A percentile compares a stretch with the other conserved stretches of the same genome.
These are phyloP conservation scores for Chrosomus eos DNA, from an alignment of 2,797 vertebrate genomes.

Conservation along the genomic window DNA sequence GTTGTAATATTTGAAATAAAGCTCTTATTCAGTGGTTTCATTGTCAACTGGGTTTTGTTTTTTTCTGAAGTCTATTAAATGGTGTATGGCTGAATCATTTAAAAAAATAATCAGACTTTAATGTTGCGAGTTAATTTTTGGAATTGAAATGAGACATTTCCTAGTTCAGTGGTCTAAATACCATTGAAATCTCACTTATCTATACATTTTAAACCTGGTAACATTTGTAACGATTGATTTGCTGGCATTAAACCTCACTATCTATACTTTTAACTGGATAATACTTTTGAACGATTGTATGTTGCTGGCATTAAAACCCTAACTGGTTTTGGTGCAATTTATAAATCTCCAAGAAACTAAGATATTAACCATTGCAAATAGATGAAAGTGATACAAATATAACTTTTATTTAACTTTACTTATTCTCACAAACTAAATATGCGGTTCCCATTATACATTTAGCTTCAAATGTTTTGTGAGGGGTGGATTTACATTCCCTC, in stretches of 20 bases:
- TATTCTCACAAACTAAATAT: no score
- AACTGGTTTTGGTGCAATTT: neutral
- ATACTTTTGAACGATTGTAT: no score
- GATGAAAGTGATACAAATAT: neutral
- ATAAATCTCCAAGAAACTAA: no score
- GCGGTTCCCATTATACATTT: neutral
- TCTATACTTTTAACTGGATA: no score
- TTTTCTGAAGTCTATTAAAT: neutral
- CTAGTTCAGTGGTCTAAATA: neutral
- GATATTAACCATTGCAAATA: neutral
- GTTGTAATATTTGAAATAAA: constrained; percentile 99
- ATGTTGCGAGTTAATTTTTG: no score
- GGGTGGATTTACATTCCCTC: neutral
- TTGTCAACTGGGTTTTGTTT: neutral
- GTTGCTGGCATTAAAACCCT: no score
- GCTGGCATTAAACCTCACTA: no score
- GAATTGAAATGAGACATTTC: no score
- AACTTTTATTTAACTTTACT: no score
- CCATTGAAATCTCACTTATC: neutral
- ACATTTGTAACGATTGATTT: neutral
- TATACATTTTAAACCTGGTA: neutral
- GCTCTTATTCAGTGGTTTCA: constrained; percentile 78
- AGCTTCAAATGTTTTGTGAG: neutral
- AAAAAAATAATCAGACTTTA: no score
- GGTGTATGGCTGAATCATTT: fast-evolving